A percentile compares a stretch with the other conserved stretches of the same genome.
Conservation (phyloP, 2,113 vertebrate genomes). For the Protobothrops flavoviridis region DNA sequence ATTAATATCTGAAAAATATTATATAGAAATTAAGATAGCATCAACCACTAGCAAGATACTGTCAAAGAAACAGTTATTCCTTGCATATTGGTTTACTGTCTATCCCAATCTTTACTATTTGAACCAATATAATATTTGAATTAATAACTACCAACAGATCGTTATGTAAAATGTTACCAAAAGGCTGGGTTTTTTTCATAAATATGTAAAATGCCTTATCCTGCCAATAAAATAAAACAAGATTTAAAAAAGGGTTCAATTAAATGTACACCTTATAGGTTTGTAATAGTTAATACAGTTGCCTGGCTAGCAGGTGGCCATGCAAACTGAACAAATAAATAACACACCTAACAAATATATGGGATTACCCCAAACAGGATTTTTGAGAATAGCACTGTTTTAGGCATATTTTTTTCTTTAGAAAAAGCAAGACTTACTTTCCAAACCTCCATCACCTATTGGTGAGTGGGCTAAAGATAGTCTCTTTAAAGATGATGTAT, state of each 20-base stretch:
- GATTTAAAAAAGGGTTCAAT: background rate
- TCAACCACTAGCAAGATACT: background rate
- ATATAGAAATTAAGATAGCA: background rate
- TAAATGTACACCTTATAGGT: background rate
- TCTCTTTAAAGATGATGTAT: slow-evolving; percentile 79
- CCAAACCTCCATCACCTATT: slow-evolving; percentile 86
- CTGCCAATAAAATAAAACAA: background rate
- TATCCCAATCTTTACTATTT: background rate
- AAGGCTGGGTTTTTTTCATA: background rate
- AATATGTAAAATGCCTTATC: background rate
- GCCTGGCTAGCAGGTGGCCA: background rate
- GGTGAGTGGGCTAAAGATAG: slow-evolving; percentile 88
- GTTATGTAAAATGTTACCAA: background rate
- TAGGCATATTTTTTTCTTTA: background rate
- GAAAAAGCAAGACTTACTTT: slow-evolving; percentile 77
- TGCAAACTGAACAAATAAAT: background rate
- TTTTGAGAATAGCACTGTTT: background rate
- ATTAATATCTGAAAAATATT: background rate
- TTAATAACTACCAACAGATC: background rate
- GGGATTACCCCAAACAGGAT: background rate
- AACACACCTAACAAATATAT: background rate
- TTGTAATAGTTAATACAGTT: background rate
- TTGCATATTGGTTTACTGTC: background rate
- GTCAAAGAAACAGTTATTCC: background rate
- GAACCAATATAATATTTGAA: background rate